These are phyloP conservation scores for Eonycteris spelaea DNA, from an alignment of 2,113 vertebrate species.

Conservation along the genomic window DNA sequence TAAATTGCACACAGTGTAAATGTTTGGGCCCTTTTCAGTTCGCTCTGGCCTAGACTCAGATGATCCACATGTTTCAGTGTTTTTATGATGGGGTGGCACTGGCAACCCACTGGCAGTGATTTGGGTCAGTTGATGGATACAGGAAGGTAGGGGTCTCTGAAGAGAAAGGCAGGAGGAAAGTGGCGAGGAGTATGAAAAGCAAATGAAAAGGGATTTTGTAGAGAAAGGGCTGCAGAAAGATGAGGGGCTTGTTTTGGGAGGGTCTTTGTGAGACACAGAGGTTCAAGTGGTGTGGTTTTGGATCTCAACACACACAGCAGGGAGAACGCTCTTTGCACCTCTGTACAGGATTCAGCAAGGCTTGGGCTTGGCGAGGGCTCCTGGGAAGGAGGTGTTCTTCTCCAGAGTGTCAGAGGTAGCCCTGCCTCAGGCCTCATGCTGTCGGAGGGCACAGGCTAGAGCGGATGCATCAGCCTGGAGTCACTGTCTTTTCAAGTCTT, in stretches of 20 bases:
- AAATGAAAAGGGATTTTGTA: background rate
- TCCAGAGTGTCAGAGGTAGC: background rate
- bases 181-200: background rate
- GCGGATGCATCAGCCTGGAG: background rate
- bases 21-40: background rate
- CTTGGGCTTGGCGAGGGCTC: background rate
- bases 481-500: background rate
- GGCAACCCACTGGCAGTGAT: background rate
- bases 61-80: background rate
- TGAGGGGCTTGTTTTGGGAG: background rate
- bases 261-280: background rate
- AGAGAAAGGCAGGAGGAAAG: background rate
- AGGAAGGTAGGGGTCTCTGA: background rate
- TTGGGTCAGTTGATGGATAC: background rate
- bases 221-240: background rate
- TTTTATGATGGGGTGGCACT: background rate
- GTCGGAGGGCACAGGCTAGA: background rate
- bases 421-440: background rate
- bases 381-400: background rate
- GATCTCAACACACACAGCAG: background rate
- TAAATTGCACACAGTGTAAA: background rate
- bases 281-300: background rate
- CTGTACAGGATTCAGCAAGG: background rate
- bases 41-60: background rate
- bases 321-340: too few species aligned